Conservation (phyloP, 2,113 vertebrate genomes). For the Hystrix cristata region DNA sequence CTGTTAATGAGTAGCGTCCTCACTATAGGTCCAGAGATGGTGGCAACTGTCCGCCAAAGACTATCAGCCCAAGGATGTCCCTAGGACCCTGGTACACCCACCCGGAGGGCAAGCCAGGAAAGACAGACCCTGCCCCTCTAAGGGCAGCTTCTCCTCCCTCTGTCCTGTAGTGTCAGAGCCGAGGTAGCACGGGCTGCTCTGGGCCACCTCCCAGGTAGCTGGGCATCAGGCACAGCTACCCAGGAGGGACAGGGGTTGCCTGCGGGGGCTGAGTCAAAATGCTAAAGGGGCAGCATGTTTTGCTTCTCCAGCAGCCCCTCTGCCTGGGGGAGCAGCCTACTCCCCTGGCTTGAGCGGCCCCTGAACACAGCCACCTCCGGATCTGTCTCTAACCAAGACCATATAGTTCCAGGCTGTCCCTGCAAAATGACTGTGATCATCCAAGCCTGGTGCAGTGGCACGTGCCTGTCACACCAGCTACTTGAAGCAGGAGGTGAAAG, state of each 20-base stretch:
- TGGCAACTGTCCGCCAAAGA: not conserved
- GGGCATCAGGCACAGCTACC: not conserved
- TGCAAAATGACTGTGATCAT: not conserved
- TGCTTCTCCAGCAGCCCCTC: not conserved
- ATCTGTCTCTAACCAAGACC: not conserved
- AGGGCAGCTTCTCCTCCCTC: not conserved
- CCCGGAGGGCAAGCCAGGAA: not conserved
- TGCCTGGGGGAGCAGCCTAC: not conserved
- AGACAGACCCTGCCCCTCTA: not conserved
- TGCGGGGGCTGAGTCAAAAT: not conserved
- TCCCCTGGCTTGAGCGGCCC: not conserved
- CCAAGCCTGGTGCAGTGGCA: not conserved
- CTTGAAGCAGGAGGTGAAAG: not conserved
- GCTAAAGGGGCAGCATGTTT: not conserved
- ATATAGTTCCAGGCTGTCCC: not conserved
- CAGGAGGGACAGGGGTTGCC: not conserved
- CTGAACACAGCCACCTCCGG: not conserved
- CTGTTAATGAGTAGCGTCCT: not conserved
- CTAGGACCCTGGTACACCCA: rapidly evolving
- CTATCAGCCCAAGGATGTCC: not conserved
- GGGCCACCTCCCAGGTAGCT: not conserved
- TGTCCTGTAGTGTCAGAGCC: not conserved
- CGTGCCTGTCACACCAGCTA: not conserved
- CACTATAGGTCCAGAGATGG: not conserved
- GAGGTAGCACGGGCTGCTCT: not conserved